Percentiles rank a stretch among this genome's conserved stretches.
phyloP scores from a whole-genome alignment of 2,888 invertebrate genomes.

The Andrena trimmerana region DNA sequence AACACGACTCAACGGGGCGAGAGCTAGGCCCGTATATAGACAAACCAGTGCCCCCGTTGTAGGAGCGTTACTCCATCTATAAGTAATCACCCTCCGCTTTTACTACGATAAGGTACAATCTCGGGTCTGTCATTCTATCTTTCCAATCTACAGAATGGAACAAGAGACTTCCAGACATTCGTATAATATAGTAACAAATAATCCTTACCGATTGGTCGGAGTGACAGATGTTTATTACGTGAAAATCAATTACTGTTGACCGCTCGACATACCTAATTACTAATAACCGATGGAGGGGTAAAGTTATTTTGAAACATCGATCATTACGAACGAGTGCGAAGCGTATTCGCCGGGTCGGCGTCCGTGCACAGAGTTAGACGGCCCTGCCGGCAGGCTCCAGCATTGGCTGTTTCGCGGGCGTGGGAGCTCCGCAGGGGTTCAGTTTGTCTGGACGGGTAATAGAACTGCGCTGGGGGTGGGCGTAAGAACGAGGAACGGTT shows the following conservation, averaged over 20 bases:
- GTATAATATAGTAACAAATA: too few relatives aligned
- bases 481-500: slow-evolving; percentile 64
- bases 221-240: too few relatives aligned
- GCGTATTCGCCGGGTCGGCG: slow-evolving; percentile 9
- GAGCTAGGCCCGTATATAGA: slow-evolving; percentile 22
- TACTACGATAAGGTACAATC: too few relatives aligned
- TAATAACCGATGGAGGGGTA: too few relatives aligned
- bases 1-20: slow-evolving; percentile 51
- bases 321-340: background rate
- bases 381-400: slow-evolving; percentile 40
- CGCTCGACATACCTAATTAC: too few relatives aligned
- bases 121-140: too few relatives aligned
- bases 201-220: too few relatives aligned
- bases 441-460: slow-evolving; percentile 63
- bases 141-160: too few relatives aligned
- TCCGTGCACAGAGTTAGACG: slow-evolving; percentile 37
- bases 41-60: background rate
- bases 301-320: background rate
- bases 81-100: background rate
- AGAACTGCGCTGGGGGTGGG: slow-evolving; percentile 69
- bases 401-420: slow-evolving; percentile 72
- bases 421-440: slow-evolving; percentile 71
- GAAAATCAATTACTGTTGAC: too few relatives aligned
- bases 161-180: too few relatives aligned
- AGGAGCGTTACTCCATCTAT: background rate